These are phyloP conservation scores for Antennarius striatus DNA, from an alignment of 2,113 vertebrate genomes.

Conservation along the genomic window DNA sequence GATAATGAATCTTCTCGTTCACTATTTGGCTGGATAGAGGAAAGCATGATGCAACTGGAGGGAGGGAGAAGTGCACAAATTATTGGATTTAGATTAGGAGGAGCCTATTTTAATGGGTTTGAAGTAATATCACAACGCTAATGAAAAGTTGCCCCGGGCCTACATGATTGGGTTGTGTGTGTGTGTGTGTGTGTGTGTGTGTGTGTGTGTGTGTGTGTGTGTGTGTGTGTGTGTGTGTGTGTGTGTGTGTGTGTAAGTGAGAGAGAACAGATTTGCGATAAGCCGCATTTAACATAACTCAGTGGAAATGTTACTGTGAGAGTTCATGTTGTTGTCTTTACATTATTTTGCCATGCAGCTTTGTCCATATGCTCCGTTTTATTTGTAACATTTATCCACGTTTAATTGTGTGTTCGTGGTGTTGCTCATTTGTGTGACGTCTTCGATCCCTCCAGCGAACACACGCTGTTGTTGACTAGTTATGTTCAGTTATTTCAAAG, in stretches of 20 bases:
- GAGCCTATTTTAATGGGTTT: slow-evolving; percentile 76
- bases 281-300: slow-evolving; percentile 33
- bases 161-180: slow-evolving; percentile 8
- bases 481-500: slow-evolving; percentile 41
- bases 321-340: slow-evolving; percentile 22
- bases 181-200: slow-evolving; percentile 2
- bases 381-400: slow-evolving; percentile 1
- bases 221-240: too few relatives aligned
- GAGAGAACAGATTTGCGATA: slow-evolving; percentile 39
- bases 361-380: neutral
- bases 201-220: neutral
- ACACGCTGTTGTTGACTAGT: slow-evolving; percentile 8
- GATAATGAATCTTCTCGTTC: slow-evolving; percentile 80
- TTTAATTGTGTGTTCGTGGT: neutral
- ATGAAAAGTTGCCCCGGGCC: slow-evolving; percentile 69
- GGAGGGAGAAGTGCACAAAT: slow-evolving; percentile 70
- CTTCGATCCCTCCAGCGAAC: neutral
- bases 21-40: slow-evolving; percentile 51
- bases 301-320: slow-evolving; percentile 32
- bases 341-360: neutral
- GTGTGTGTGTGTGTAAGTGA: slow-evolving; percentile 2
- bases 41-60: slow-evolving; percentile 56
- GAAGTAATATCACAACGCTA: slow-evolving; percentile 70
- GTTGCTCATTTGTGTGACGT: neutral
- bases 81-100: slow-evolving; percentile 82